Evolutionary conservation across 2,888 invertebrate species (phyloP), one percentile per base, ranked within the genome.

Genomic region (Drosophila neotestacea): DNA sequence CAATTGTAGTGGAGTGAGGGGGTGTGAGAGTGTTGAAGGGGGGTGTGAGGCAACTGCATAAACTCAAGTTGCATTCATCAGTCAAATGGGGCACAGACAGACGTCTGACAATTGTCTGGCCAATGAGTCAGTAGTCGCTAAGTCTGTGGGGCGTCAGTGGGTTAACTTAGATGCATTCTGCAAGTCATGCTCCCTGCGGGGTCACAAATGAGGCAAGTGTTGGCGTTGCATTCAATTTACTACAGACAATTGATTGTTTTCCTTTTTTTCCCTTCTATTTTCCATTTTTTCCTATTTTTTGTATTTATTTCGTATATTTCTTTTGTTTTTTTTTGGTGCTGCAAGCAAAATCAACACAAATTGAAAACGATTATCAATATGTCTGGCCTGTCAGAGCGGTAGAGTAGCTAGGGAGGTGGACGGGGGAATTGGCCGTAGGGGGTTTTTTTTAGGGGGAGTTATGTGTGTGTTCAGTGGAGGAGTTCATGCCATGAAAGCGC

Each of bases 351-450:
- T 71, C 75, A 72, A 72, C 76, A 77, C 77, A 84, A 86, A 84
- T 86, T 86, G 82, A 80, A 84, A 84, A 78, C 84, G 87, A 84
- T 86, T 84, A 84, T 84, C 85, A 86, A 84, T 86, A 85, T 80
- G 84, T 75, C 82, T 70, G 59, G 58, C 36, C 77, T 81, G 86
- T 70, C 79, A 86, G 71, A 10, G 16, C 65, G 5, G 22, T 27
- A 16, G 30, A 10, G 58, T 22, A 11, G 61, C 4, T 3, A 28
- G 52, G 9, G 59, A 30, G 28, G 47, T n/a, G 38, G 61, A 11
- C 41, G 6, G 30, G 42, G 36, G 51, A 34, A 10, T 47, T 52
- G 44, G 34, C 27, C 6, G 4, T 3, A 30, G 38, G 34, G 27
- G 10, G 41, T 34, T 22, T 22, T 22, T 22, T 22, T 34, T 27